Base-by-base conservation (phyloP, 2,113 vertebrate species). In the Cheirogaleus medius region DNA sequence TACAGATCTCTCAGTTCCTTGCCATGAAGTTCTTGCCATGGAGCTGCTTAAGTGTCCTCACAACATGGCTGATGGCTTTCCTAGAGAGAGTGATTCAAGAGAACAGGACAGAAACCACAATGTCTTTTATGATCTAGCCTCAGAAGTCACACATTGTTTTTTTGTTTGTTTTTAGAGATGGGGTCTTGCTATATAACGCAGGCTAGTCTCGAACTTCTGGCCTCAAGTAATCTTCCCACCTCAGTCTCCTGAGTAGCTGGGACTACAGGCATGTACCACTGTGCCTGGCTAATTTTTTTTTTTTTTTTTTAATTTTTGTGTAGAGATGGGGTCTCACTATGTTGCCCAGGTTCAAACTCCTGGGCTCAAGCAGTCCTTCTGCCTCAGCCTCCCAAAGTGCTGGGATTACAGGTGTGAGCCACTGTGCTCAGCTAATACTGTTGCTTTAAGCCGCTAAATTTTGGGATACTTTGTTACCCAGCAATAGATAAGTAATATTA, bases 381-480 rank as follows among this genome's bases (percentile, higher is more conserved):
- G 84, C 20, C 54, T 56, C 54, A 21, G 54, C 54, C 54, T 56
- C 54, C 54, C 1, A 21, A 56, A 56, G 54, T 56, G 54, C 54
- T 56, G 20, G 20, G 54, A 21, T 56, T 56, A 56, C 54, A 56
- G 20, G 54, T 56, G 54, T 56, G 54, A 56, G 54, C 20, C 54
- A 56, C 20, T 56, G 54, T 56, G 54, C 54, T 20, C 54, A 56
- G 54, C 20, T 21, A 88, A 76, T n/a, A 49, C 42, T 44, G 37
- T 73, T 90, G 56, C 42, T 66, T 90, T 81, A 52, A 87, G 25
- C 54, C 87, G 47, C 2, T 68, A 74, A 52, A 18, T 91, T 94
- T 91, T 6, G 76, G 82, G 29, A 76, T 88, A 52, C 83, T 91
- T 83, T 94, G 84, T 92, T 91, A 91, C 12, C n/a, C 14, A 82